These are phyloP conservation scores for Peromyscus nudipes DNA, from an alignment of 2,797 vertebrate species.

Conservation along the genomic window DNA sequence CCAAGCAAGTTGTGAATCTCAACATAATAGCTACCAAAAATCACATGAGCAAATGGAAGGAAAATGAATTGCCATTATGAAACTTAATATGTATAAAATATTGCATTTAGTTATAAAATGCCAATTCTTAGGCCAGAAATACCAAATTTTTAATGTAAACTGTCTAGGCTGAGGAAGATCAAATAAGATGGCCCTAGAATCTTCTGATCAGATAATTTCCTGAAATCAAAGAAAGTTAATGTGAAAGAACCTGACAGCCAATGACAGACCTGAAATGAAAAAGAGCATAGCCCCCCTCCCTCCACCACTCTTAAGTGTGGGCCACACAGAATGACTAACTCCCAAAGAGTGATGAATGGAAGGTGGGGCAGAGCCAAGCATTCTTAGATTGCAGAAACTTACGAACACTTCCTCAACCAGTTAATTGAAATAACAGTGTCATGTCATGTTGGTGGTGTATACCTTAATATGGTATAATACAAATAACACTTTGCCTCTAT, in stretches of 20 bases:
- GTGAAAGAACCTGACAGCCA: neutral
- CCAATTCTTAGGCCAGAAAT: neutral
- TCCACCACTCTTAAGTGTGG: neutral
- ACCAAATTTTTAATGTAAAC: neutral
- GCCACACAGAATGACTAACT: neutral
- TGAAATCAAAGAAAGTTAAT: conserved; percentile 42
- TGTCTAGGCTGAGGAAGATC: neutral
- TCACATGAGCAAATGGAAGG: neutral
- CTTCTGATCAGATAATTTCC: neutral
- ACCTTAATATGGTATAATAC: neutral
- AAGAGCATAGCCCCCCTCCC: neutral
- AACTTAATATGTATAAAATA: neutral
- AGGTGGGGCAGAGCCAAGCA: neutral
- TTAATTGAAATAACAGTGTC: neutral
- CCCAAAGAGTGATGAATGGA: neutral
- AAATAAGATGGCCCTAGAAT: neutral
- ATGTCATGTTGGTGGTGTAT: neutral
- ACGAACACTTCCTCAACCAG: neutral
- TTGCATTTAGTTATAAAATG: conserved; percentile 21
- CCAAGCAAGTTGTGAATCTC: neutral
- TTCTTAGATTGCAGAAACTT: neutral
- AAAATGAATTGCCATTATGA: neutral
- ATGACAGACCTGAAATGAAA: neutral
- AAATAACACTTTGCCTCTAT: neutral
- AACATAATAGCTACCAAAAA: neutral